phyloP scores from a whole-genome alignment of 1,140 invertebrate genomes.

The Drosophila ficusphila region DNA sequence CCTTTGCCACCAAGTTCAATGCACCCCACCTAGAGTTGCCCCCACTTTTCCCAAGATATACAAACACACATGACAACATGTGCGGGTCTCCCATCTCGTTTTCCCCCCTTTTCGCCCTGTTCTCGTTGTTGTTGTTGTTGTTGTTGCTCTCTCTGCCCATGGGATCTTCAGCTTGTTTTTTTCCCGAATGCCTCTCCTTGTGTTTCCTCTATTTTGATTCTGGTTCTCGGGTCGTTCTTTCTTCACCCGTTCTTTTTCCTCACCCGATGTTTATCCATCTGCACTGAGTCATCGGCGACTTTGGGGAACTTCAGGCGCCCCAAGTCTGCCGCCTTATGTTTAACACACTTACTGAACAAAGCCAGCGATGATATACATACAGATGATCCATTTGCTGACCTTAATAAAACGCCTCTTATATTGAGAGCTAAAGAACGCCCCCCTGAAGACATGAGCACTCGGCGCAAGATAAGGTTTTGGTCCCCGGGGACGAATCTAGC shows the following conservation, averaged over 20 bases:
- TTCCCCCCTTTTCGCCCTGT: slow-evolving; percentile 9
- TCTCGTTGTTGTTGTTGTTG: too few species aligned
- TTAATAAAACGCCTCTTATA: slow-evolving; percentile 12
- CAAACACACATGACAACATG: slow-evolving; percentile 43
- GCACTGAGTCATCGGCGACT: slow-evolving; percentile 60
- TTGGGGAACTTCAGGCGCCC: slow-evolving; percentile 38
- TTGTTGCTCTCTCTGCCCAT: slow-evolving; percentile 20
- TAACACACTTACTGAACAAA: slow-evolving; percentile 14
- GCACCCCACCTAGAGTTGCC: slow-evolving; percentile 40
- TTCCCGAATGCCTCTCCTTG: slow-evolving; percentile 14
- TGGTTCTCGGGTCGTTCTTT: slow-evolving; percentile 36
- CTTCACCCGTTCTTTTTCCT: neutral
- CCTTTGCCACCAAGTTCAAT: slow-evolving; percentile 39
- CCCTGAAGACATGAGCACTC: slow-evolving; percentile 35
- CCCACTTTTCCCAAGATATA: slow-evolving; percentile 32
- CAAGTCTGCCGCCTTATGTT: slow-evolving; percentile 19
- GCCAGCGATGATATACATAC: slow-evolving; percentile 4
- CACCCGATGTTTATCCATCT: neutral
- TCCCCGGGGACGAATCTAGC: slow-evolving; percentile 11
- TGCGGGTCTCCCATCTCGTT: slow-evolving; percentile 25
- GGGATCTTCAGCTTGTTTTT: slow-evolving; percentile 21
- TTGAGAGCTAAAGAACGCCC: slow-evolving; percentile 58
- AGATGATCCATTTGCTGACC: slow-evolving; percentile 15
- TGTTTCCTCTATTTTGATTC: slow-evolving; percentile 75
- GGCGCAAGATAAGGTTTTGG: slow-evolving; percentile 1